Conservation (phyloP, 2,797 vertebrate species). For the Orientallactaga sibirica region DNA sequence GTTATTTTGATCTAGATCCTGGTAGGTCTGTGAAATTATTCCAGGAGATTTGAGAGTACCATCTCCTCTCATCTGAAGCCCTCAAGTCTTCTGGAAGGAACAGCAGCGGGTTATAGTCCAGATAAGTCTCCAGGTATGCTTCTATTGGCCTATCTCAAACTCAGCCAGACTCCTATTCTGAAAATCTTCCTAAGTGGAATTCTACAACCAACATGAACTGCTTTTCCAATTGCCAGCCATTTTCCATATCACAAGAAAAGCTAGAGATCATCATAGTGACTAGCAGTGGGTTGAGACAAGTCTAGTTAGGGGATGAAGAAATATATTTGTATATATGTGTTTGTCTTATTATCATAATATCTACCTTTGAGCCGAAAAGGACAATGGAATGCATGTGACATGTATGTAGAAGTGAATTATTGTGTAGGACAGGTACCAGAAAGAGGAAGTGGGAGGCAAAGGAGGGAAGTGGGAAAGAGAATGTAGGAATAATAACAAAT, state of each 20-base stretch:
- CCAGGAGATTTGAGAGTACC: neutral
- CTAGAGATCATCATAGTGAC: neutral
- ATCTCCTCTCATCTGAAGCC: neutral
- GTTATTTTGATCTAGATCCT: neutral
- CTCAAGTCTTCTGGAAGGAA: neutral
- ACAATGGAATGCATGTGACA: neutral
- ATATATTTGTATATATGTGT: neutral
- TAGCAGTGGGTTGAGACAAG: neutral
- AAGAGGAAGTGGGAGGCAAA: neutral
- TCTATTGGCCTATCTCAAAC: neutral
- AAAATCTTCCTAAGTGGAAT: neutral
- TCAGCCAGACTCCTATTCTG: neutral
- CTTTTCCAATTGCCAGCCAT: neutral
- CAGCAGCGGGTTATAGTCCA: neutral
- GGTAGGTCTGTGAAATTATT: neutral
- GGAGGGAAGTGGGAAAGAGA: neutral
- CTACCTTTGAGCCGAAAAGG: conserved; percentile 19
- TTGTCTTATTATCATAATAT: neutral
- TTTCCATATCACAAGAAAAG: neutral
- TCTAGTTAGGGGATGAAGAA: neutral
- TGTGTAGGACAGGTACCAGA: neutral
- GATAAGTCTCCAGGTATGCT: neutral
- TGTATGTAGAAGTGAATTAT: too few species aligned
- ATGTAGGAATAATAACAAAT: neutral
- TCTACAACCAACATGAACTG: neutral